phyloP scores from a whole-genome alignment of 2,797 vertebrate genomes.

The Leuciscus waleckii region DNA sequence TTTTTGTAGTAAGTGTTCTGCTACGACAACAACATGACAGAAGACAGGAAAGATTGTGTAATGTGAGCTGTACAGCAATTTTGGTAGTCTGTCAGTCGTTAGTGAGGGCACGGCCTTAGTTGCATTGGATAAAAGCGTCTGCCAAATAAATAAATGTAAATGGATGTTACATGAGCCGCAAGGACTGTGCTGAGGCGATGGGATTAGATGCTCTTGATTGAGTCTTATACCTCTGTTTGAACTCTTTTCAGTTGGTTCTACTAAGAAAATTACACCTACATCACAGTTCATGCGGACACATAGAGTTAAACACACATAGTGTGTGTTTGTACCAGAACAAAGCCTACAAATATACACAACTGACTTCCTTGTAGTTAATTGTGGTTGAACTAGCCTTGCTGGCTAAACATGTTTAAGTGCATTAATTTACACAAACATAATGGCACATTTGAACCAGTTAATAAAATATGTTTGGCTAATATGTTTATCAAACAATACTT shows the following conservation, averaged over 20 bases:
- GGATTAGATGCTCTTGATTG: slow-evolving; percentile 36
- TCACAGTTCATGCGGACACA: slow-evolving; percentile 12
- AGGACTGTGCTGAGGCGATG: slow-evolving; percentile 36
- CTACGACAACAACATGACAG: slow-evolving; percentile 48
- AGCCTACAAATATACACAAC: background rate
- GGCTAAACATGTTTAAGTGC: slow-evolving; percentile 14
- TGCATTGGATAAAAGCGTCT: slow-evolving; percentile 20
- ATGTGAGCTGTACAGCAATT: slow-evolving; percentile 3
- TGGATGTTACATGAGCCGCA: slow-evolving; percentile 40
- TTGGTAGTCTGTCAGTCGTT: slow-evolving; percentile 2
- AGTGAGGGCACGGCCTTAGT: slow-evolving; percentile 8
- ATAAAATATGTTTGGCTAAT: background rate
- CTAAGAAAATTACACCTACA: slow-evolving; percentile 26
- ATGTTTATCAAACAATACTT: background rate
- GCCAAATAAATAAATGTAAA: slow-evolving; percentile 46
- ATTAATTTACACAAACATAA: background rate
- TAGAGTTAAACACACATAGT: background rate
- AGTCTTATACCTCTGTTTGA: slow-evolving; percentile 23
- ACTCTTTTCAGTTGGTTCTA: slow-evolving; percentile 14
- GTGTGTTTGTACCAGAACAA: background rate
- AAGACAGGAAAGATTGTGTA: slow-evolving; percentile 61
- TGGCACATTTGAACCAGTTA: background rate
- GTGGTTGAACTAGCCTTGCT: slow-evolving; percentile 11
- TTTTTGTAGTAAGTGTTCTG: slow-evolving; percentile 7
- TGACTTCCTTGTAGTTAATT: slow-evolving; percentile 4